A percentile compares a stretch with the other conserved stretches of the same genome.
Evolutionary conservation across 1,140 invertebrate species (phyloP).

Genomic region (Calliopsis andreniformis): DNA sequence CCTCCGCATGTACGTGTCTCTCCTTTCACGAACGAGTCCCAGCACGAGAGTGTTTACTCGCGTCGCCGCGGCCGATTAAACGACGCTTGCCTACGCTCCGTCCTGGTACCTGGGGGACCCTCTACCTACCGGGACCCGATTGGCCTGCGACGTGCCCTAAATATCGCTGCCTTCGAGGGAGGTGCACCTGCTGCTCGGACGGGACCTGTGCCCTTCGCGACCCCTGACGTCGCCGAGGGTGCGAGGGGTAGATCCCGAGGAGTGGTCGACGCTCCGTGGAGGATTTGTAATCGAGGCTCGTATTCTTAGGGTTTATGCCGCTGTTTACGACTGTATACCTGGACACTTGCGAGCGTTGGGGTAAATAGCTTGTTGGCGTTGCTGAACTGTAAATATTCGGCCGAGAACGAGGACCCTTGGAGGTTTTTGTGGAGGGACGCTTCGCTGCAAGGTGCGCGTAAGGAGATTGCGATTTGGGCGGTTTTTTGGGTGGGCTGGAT

Average conservation of each 20-base stretch:
- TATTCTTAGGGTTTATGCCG: neutral
- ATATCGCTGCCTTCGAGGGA: neutral
- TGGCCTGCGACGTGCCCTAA: neutral
- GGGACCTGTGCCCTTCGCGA: neutral
- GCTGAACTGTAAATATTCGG: no score
- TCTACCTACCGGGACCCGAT: no score
- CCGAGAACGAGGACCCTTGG: no score
- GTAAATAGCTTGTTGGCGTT: neutral
- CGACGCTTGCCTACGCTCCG: neutral
- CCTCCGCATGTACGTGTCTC: neutral
- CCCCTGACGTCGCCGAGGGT: neutral
- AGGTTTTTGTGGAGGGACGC: no score
- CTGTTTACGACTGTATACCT: no score
- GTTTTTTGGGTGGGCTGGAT: no score
- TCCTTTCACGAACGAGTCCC: no score
- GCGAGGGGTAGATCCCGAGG: neutral
- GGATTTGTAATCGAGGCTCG: conserved; percentile 1
- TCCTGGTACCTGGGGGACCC: neutral
- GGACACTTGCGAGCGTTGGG: neutral
- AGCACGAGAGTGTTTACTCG: neutral
- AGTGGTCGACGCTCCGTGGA: neutral
- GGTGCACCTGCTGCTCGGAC: conserved; percentile 20
- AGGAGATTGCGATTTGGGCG: no score
- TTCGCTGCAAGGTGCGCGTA: no score
- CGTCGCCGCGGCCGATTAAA: neutral